Percentiles rank a stretch among this genome's conserved stretches.
phyloP scores from a whole-genome alignment of 2,888 invertebrate species.

The Drosophila colorata region DNA sequence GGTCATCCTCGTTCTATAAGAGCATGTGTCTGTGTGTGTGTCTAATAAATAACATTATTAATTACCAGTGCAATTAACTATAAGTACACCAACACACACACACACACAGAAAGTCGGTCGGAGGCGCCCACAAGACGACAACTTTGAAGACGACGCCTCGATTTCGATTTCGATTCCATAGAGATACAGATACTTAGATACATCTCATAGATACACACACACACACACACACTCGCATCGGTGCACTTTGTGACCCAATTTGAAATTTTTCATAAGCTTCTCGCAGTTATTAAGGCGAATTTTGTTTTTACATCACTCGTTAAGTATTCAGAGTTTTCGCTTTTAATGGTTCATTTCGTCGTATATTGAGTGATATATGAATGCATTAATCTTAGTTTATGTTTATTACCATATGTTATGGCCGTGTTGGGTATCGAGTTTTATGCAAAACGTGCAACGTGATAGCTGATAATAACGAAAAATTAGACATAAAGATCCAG shows the following conservation, averaged over 20 bases:
- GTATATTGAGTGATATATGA: conserved; percentile 77
- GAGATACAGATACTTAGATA: conserved; percentile 15
- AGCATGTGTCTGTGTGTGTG: conserved; percentile 41
- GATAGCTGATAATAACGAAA: conserved; percentile 39
- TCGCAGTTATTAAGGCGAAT: conserved; percentile 62
- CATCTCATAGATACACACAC: conserved; percentile 18
- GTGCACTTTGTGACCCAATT: conserved; percentile 79
- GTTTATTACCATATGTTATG: conserved; percentile 59
- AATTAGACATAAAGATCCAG: conserved; percentile 15
- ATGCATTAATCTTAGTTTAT: conserved; percentile 80
- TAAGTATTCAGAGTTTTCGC: conserved; percentile 26
- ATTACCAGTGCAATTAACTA: conserved; percentile 82
- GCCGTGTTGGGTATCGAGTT: conserved; percentile 49
- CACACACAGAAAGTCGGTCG: conserved; percentile 8
- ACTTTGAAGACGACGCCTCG: conserved; percentile 39
- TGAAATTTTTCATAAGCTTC: conserved; percentile 48
- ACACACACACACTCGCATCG: conserved; percentile 23
- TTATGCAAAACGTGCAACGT: conserved; percentile 60
- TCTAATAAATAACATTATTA: conserved; percentile 82
- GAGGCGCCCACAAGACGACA: conserved; percentile 47
- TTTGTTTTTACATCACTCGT: conserved; percentile 47
- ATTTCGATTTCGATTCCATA: conserved; percentile 31
- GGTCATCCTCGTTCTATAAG: conserved; percentile 73
- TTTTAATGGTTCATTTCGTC: conserved; percentile 57
- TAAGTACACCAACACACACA: conserved; percentile 61